Base-by-base conservation (phyloP, 2,888 invertebrate genomes). In the Callyntrura guangdongensis region DNA sequence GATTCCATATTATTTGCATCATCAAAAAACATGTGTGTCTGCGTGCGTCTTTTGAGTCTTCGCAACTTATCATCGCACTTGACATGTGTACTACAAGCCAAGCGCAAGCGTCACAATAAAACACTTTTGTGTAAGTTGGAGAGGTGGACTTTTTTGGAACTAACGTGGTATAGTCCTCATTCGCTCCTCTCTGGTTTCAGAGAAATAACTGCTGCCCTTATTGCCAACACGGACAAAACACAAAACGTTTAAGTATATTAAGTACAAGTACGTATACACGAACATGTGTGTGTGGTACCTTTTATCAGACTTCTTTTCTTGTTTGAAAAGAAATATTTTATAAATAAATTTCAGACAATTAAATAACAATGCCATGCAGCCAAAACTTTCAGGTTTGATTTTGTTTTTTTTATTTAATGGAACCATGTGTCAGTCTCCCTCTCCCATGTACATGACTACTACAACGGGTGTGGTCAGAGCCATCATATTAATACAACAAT, bases 51-150 rank as follows among this genome's bases (percentile, higher is more conserved):
- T 59, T 11, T n/a, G n/a, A 81, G 36, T 36, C 27, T 1, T 81
- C 45, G 22, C 49, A n/a, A n/a, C n/a, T n/a, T n/a, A n/a, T n/a
- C n/a, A 49, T 69, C 20, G 12, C 25, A 20, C 59, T 17, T 81
- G 81, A 81, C 81, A 81, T 20, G 20, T 81, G 81, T 81, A 81
- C 36, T 36, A 81, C 81, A 81, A 81, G 36, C 17, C 81, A 81
- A 59, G 81, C 81, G 59, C 81, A 81, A 81, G 59, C 81, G 81
- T 81, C 81, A 59, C 45, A 81, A 81, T 81, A 81, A 81, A 81
- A 59, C 59, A 81, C 45, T 81, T 79, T 81, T 59, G n/a, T n/a
- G 22, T n/a, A 36, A 59, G 36, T 17, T 59, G 79, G 27, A 53
- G n/a, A n/a, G n/a, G 56, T 79, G 56, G 79, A 56, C 59, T 81